Base-by-base conservation (phyloP, 2,888 invertebrate species). In the Napeogenes sylphis region DNA sequence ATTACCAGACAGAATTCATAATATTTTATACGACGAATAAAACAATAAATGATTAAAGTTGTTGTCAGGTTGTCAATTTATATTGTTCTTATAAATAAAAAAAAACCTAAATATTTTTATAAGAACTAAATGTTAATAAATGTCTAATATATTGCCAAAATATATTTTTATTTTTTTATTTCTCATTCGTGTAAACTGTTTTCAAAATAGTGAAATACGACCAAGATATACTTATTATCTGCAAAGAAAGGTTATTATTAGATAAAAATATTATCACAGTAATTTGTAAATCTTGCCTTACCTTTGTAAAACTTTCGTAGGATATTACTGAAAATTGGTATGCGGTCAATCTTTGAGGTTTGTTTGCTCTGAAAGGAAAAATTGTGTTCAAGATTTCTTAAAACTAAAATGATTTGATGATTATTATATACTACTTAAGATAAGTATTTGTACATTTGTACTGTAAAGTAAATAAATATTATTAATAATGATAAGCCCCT, bases 171-270 rank as follows among this genome's bases (percentile, higher is more conserved):
- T 47, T 47, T 2, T 12, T 10, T 8, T 30, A 30, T 30, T 51
- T 51, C 30, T 51, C 21, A 30, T 51, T 51, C 3, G 73, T 79
- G 64, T 87, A 88, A 0, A 87, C 76, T 2, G 87, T 85, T 70
- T 76, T 78, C 2, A 90, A 71, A 32, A 89, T 85, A 0, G 89
- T 89, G 56, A 90, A 89, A 67, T 89, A 87, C 3, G 88, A 86
- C 89, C 89, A 89, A 3, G 89, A 88, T 4, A 83, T 86, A 57
- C 87, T 85, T 57, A 88, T 84, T 2, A 89, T 87, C 89, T 89
- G 82, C 58, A 84, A 85, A 63, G 53, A 56, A 62, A 58, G 55
- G 45, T 14, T 38, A 33, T 35, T 38, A 10, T 45, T 53, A 21
- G 13, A 4, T 58, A 55, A 45, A 32, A 4, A 14, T 42, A 10